Evolutionary conservation across 2,113 vertebrate species (phyloP), one percentile per base, ranked within the genome.

Genomic region (Petroica traversi): DNA sequence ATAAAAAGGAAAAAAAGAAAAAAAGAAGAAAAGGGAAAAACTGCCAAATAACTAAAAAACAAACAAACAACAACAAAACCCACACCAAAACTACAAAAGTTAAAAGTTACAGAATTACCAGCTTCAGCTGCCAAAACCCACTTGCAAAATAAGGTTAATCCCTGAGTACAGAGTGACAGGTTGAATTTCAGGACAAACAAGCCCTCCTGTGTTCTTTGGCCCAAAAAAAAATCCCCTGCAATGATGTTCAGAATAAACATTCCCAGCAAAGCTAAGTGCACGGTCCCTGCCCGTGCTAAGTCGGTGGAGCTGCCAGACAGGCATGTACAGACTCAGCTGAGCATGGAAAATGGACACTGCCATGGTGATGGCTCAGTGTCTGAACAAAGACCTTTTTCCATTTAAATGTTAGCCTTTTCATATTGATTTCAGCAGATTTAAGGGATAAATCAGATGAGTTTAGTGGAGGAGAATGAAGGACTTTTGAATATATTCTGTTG

Each of bases 111-210:
- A 88, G 59, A 76, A 85, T 83, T 92, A 51, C 51, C 28, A 71
- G 14, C 25, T 76, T 46, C 52, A 92, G 48, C 51, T 93, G 75
- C 79, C 88, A 96, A 96, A 96, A 67, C 19, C 46, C 63, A 36
- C 51, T 67, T 74, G 19, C 41, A 84, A 95, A 92, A 89, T 67
- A 88, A 94, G 64, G 79, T 92, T 93, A 92, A 95, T 83, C 63
- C 8, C 4, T 28, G 48, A 86, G 59, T 88, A 91, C 89, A 93
- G 75, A 80, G 59, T 63, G 31, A 36, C 67, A 93, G 82, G 85
- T 81, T 96, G 82, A 88, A 88, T 92, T 95, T 94, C 88, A 90
- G 74, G 68, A 88, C 81, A 94, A 96, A 92, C 43, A 96, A 88
- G 51, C 33, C 25, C 79, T 68, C 83, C 75, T 67, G 40, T 94